Percentiles rank a stretch among this genome's conserved stretches.
These are phyloP conservation scores for Drosophila nasuta DNA, from an alignment of 1,140 invertebrate species.

Conservation along the genomic window DNA sequence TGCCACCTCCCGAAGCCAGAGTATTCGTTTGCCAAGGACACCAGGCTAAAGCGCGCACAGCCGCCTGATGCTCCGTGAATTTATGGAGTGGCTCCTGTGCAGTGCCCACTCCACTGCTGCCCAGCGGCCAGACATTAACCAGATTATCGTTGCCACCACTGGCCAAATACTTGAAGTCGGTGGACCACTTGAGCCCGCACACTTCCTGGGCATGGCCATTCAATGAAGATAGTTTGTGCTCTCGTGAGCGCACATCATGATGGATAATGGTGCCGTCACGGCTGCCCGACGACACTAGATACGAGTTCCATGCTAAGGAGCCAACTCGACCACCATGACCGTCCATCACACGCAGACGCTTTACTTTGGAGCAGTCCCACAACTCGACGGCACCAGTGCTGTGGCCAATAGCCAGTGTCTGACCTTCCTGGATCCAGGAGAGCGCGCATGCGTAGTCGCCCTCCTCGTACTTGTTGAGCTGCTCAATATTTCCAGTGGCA, in stretches of 20 bases:
- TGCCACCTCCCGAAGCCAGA: constrained; percentile 97
- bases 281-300: constrained; percentile 94
- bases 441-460: constrained; percentile 94
- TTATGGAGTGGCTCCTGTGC: constrained; percentile 69
- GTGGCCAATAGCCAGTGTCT: constrained; percentile 94
- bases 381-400: constrained; percentile 90
- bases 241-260: constrained; percentile 96
- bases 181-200: constrained; percentile 98
- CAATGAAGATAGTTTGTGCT: constrained; percentile 92
- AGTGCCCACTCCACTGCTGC: constrained; percentile 72
- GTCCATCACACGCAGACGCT: constrained; percentile 89
- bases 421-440: constrained; percentile 96
- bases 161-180: constrained; percentile 95
- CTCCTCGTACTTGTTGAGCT: constrained; percentile 92
- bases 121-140: constrained; percentile 94
- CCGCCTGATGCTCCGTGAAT: constrained; percentile 91
- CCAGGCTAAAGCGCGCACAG: constrained; percentile 97
- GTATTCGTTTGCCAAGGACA: constrained; percentile 97
- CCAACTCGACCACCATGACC: constrained; percentile 94
- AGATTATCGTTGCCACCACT: constrained; percentile 98
- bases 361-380: constrained; percentile 91
- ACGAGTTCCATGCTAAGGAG: constrained; percentile 95
- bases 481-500: constrained; percentile 93
- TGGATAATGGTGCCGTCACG: constrained; percentile 95
- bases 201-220: constrained; percentile 95